Percentiles rank a stretch among this genome's conserved stretches.
These are phyloP conservation scores for Oryzias dopingdopingensis DNA, from an alignment of 2,797 vertebrate genomes.

Conservation along the genomic window DNA sequence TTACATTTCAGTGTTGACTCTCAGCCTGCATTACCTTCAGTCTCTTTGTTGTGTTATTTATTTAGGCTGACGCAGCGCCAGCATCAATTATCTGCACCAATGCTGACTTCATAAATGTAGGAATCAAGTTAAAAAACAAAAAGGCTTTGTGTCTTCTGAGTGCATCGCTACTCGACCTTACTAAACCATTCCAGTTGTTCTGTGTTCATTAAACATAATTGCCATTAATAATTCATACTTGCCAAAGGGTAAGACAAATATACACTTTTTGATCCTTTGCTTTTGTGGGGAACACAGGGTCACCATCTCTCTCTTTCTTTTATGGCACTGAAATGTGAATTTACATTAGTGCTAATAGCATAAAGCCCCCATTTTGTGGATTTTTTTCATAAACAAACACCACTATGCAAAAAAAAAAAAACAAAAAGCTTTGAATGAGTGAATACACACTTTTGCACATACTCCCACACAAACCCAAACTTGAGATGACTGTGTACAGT, in stretches of 20 bases:
- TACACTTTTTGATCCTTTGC: neutral
- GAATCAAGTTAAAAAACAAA: no score
- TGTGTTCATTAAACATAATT: neutral
- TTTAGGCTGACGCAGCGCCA: slow-evolving; percentile 24
- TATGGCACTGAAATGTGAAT: slow-evolving; percentile 10
- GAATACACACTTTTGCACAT: slow-evolving; percentile 18
- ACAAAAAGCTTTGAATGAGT: slow-evolving; percentile 43
- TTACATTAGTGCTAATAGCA: neutral
- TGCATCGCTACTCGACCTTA: no score
- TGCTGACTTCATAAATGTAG: no score
- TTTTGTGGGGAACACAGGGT: slow-evolving; percentile 2
- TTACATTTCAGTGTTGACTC: slow-evolving; percentile 14
- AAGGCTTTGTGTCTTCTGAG: no score
- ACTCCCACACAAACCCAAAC: neutral
- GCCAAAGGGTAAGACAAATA: neutral
- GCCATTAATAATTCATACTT: slow-evolving; percentile 1
- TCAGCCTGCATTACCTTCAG: slow-evolving; percentile 14
- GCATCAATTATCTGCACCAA: slow-evolving; percentile 7
- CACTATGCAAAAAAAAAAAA: slow-evolving; percentile 15
- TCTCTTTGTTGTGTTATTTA: slow-evolving; percentile 12
- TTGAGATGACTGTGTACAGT: slow-evolving; percentile 50
- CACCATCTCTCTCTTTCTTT: slow-evolving; percentile 10
- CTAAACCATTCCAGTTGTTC: no score
- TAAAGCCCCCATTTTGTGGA: slow-evolving; percentile 9
- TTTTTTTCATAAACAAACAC: slow-evolving; percentile 1